phyloP scores from a whole-genome alignment of 1,140 invertebrate genomes.

The Zelostemma sp. region DNA sequence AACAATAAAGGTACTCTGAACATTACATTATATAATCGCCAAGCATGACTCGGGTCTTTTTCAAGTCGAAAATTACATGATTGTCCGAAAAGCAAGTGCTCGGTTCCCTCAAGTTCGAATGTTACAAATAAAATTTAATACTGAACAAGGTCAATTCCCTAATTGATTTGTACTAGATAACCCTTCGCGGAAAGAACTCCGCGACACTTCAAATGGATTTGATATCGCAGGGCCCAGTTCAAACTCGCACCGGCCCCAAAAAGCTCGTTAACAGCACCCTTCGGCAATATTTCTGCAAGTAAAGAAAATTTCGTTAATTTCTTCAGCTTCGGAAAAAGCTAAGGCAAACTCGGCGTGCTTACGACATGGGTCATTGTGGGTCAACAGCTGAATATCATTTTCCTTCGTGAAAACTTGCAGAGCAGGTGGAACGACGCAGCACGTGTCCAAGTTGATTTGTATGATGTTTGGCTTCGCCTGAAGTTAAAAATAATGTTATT shows the following conservation, averaged over 20 bases:
- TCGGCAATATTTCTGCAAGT: conserved; percentile 75
- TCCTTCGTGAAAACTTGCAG: conserved; percentile 91
- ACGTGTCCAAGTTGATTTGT: conserved; percentile 95
- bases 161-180: conserved; percentile 73
- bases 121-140: not conserved
- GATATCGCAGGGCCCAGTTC: conserved; percentile 85
- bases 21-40: too few relatives aligned
- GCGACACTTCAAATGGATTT: conserved; percentile 89
- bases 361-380: conserved; percentile 95
- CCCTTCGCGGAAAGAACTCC: conserved; percentile 91
- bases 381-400: conserved; percentile 92
- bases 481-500: conserved; percentile 33
- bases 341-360: conserved; percentile 49
- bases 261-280: conserved; percentile 67
- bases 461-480: conserved; percentile 90
- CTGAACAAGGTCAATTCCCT: not conserved
- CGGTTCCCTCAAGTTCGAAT: too few relatives aligned
- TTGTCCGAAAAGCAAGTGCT: too few relatives aligned
- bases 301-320: conserved; percentile 15
- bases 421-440: conserved; percentile 94
- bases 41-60: too few relatives aligned
- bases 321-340: not conserved
- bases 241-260: conserved; percentile 68
- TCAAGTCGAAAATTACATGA: too few relatives aligned
- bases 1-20: too few relatives aligned